These are phyloP conservation scores for Epizoanthus illoricatus DNA, from an alignment of 92 coral and sea anemone species.

Conservation along the genomic window DNA sequence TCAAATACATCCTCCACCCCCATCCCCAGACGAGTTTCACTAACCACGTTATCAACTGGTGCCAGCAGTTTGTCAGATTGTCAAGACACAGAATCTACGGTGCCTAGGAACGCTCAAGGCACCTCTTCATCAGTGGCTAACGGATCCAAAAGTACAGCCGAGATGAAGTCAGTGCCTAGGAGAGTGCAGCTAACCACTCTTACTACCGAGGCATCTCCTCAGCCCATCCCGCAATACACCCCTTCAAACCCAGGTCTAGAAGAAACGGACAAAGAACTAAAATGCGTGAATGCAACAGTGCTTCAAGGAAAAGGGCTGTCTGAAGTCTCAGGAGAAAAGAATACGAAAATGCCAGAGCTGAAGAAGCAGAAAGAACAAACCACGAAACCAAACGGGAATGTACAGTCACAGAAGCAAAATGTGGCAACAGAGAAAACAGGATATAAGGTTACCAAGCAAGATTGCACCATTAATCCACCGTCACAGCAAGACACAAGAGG, in stretches of 20 bases:
- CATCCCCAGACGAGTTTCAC: conserved; percentile 2
- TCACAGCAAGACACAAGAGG: no score
- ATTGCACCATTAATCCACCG: no score
- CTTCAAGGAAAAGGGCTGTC: neutral
- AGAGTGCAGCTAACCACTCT: conserved; percentile 32
- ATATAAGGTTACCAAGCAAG: neutral
- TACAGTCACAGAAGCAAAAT: neutral
- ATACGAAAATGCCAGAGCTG: neutral
- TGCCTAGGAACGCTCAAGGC: neutral
- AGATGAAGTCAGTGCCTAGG: conserved; percentile 3
- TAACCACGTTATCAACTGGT: conserved; percentile 7
- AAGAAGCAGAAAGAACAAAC: neutral
- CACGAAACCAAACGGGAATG: neutral
- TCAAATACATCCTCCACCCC: neutral
- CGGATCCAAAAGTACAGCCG: no score
- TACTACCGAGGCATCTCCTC: neutral
- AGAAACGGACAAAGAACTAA: neutral
- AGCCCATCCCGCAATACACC: neutral
- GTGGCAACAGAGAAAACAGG: neutral
- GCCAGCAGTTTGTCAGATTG: neutral
- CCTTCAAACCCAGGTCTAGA: neutral
- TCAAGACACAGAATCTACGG: neutral
- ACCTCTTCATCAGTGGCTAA: neutral
- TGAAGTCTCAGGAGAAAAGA: neutral
- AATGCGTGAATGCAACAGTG: neutral